Evolutionary conservation across 2,888 invertebrate genomes (phyloP).

Genomic region (Ptychoptera contaminata): DNA sequence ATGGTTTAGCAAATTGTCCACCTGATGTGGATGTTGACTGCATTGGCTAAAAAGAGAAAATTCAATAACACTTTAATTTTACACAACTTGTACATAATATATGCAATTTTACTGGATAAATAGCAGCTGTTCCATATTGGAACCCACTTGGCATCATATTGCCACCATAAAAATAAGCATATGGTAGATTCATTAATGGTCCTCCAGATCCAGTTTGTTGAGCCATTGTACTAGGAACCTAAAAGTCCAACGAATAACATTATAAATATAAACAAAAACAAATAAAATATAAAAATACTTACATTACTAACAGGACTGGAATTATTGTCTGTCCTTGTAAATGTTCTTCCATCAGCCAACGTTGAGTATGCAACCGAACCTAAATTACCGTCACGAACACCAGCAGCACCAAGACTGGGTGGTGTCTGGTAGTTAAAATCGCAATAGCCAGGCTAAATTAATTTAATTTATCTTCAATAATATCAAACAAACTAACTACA

Average conservation of each 20-base stretch:
- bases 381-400: slow-evolving; percentile 41
- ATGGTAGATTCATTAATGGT: slow-evolving; percentile 30
- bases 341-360: slow-evolving; percentile 54
- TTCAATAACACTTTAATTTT: too few species aligned
- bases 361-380: slow-evolving; percentile 51
- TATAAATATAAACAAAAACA: neutral
- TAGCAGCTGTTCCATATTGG: slow-evolving; percentile 50
- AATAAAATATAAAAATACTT: slow-evolving; percentile 10
- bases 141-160: slow-evolving; percentile 53
- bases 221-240: slow-evolving; percentile 56
- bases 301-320: slow-evolving; percentile 47
- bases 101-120: slow-evolving; percentile 48
- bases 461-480: too few species aligned
- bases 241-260: neutral
- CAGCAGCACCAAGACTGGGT: slow-evolving; percentile 50
- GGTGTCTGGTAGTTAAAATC: slow-evolving; percentile 61
- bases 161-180: slow-evolving; percentile 46
- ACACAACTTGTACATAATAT: too few species aligned
- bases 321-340: slow-evolving; percentile 59
- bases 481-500: too few species aligned
- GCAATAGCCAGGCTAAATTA: slow-evolving; percentile 38
- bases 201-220: slow-evolving; percentile 41
- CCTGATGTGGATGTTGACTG: slow-evolving; percentile 56
- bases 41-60: too few species aligned
- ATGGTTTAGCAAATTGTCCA: slow-evolving; percentile 53